Evolutionary conservation across 2,113 vertebrate genomes (phyloP).

Genomic region (Callionymus lyra): DNA sequence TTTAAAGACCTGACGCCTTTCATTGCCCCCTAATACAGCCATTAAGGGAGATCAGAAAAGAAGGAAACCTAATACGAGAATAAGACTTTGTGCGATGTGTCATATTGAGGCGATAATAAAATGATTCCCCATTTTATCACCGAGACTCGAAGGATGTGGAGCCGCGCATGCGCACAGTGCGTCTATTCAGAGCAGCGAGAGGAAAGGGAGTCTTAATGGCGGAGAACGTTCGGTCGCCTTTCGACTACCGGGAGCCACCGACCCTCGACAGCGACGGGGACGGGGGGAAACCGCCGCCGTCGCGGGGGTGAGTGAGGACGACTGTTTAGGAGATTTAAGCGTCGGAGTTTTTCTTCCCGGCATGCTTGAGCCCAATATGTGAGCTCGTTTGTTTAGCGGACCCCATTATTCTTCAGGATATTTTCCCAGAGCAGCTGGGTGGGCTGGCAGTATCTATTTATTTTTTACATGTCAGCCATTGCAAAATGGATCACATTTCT

Average conservation of each 20-base stretch:
- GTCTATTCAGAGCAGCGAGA: conserved; percentile 27
- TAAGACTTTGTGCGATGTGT: neutral
- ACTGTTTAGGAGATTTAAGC: neutral
- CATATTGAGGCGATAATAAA: neutral
- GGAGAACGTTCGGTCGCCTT: conserved; percentile 73
- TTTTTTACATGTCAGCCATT: too few species aligned
- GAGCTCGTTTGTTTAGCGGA: conserved; percentile 25
- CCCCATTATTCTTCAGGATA: too few species aligned
- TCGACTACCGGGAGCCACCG: conserved; percentile 74
- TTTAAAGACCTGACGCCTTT: too few species aligned
- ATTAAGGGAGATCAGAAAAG: too few species aligned
- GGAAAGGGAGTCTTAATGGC: conserved; percentile 69
- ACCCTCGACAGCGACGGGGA: conserved; percentile 76
- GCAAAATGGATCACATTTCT: too few species aligned
- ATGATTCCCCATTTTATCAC: conserved; percentile 40
- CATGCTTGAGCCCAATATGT: too few species aligned
- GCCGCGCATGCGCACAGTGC: conserved; percentile 54
- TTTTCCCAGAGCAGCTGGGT: too few species aligned
- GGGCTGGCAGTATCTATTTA: too few species aligned
- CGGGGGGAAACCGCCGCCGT: conserved; percentile 66
- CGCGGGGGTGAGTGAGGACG: conserved; percentile 55
- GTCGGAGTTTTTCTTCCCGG: too few species aligned
- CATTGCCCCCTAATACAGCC: too few species aligned
- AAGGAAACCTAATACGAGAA: too few species aligned
- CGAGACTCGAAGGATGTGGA: conserved; percentile 38